Evolutionary conservation across 2,797 vertebrate species (phyloP).

Genomic region (Furcifer pardalis): DNA sequence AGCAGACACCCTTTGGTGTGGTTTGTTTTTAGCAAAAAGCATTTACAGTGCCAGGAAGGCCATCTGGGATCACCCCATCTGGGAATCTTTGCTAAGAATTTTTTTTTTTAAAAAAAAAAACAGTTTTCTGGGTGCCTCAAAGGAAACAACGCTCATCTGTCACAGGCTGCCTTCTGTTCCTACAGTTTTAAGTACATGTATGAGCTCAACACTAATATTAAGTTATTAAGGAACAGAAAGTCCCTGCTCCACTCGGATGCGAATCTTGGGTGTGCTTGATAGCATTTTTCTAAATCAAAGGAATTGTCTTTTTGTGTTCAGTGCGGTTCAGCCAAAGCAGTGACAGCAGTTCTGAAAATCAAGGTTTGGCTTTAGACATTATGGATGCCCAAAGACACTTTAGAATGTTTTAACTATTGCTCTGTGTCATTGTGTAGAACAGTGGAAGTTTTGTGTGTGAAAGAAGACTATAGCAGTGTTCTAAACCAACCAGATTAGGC

Average conservation of each 20-base stretch:
- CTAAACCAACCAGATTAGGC: neutral
- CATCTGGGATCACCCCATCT: constrained; percentile 14
- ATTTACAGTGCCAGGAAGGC: constrained; percentile 16
- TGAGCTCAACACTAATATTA: neutral
- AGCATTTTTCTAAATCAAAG: neutral
- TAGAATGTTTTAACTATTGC: neutral
- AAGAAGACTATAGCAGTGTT: neutral
- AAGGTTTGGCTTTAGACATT: neutral
- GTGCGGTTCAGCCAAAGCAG: neutral
- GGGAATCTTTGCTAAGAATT: neutral
- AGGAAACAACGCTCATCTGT: neutral
- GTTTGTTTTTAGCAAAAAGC: neutral
- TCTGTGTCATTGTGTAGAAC: no score
- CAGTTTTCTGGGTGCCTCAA: neutral
- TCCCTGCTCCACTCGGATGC: neutral
- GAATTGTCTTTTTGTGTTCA: neutral
- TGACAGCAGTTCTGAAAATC: neutral
- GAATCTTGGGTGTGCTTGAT: neutral
- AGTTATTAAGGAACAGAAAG: neutral
- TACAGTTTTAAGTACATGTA: neutral
- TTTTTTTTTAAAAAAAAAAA: neutral
- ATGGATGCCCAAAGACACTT: neutral
- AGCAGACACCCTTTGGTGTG: neutral
- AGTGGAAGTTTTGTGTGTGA: neutral
- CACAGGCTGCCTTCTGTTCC: neutral